Evolutionary conservation across 2,797 vertebrate species (phyloP).

Genomic region (Falco biarmicus): DNA sequence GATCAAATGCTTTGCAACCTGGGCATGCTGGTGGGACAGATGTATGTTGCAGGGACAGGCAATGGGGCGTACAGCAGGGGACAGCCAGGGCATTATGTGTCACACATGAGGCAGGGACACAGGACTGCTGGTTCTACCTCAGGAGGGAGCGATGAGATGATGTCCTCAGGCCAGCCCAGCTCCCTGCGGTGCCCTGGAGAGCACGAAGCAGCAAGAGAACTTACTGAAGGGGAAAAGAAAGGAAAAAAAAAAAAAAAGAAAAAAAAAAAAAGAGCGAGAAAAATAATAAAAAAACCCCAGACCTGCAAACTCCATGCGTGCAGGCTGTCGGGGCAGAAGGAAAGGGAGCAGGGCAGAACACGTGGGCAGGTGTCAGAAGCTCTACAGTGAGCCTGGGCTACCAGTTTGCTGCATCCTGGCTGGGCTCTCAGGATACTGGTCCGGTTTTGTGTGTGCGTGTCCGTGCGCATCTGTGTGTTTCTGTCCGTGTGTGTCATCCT

Average conservation of each 20-base stretch:
- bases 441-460: neutral
- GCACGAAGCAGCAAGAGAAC: neutral
- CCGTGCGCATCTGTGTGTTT: accelerated
- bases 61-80: accelerated
- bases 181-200: neutral
- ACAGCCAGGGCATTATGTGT: accelerated
- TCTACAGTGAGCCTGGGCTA: neutral
- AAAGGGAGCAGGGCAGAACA: neutral
- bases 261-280: neutral
- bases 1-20: neutral
- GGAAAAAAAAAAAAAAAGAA: accelerated
- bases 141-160: neutral
- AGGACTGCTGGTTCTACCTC: neutral
- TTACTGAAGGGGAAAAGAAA: accelerated
- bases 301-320: neutral
- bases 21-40: accelerated
- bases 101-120: neutral
- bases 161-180: neutral
- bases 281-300: neutral
- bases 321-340: neutral
- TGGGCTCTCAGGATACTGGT: accelerated
- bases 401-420: neutral
- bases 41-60: neutral
- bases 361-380: accelerated
- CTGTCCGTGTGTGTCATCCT: accelerated